Evolutionary conservation across 2,113 vertebrate genomes (phyloP).

Genomic region (Tyrannus savana): DNA sequence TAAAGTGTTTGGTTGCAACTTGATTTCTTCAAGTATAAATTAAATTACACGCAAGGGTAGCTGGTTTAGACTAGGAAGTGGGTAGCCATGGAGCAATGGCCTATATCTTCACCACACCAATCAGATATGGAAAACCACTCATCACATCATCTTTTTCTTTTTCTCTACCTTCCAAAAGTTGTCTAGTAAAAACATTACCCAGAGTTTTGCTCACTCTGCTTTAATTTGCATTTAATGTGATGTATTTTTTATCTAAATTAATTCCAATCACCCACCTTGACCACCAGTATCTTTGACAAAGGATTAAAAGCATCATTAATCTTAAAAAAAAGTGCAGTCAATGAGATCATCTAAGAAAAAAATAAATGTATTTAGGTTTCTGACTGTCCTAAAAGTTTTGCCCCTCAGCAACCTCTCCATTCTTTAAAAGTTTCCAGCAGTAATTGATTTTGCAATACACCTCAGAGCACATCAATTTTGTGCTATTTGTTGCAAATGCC

Average conservation of each 20-base stretch:
- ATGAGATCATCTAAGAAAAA: not conserved
- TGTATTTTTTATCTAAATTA: not conserved
- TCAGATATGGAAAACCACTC: not conserved
- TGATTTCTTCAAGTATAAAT: conserved; percentile 43
- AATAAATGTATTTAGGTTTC: not conserved
- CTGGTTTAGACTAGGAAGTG: not conserved
- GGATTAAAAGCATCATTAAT: not conserved
- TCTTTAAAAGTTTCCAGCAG: conserved; percentile 3
- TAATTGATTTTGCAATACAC: conserved; percentile 37
- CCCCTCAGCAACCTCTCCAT: not conserved
- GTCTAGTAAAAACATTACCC: not conserved
- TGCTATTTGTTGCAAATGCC: conserved; percentile 1
- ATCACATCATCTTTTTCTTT: not conserved
- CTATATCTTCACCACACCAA: not conserved
- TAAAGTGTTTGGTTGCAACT: conserved; percentile 21
- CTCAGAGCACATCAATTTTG: not conserved
- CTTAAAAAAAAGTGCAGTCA: not conserved
- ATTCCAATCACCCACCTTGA: not conserved
- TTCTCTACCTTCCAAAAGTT: not conserved
- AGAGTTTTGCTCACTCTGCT: not conserved
- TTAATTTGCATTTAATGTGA: not conserved
- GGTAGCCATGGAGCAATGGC: not conserved
- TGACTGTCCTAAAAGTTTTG: not conserved
- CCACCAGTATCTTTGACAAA: not conserved
- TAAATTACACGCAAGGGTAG: not conserved